Percentiles rank a stretch among this genome's conserved stretches.
Evolutionary conservation across 2,888 invertebrate genomes (phyloP).

Genomic region (Coelinius sp.): DNA sequence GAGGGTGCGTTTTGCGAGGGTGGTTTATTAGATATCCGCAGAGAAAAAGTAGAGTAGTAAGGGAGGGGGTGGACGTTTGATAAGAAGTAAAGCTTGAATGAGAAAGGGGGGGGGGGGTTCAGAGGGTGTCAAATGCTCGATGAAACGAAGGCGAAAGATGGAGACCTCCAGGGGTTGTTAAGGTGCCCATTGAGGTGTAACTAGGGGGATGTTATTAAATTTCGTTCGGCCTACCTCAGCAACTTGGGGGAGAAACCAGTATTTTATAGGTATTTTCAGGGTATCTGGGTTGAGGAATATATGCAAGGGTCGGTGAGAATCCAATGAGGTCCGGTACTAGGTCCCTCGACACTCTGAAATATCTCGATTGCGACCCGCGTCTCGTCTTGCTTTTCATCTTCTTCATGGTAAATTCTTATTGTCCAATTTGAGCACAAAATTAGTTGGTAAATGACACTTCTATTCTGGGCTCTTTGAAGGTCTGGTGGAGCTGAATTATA

Average conservation of each 20-base stretch:
- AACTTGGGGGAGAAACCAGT: slow-evolving; percentile 53
- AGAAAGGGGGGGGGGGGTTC: slow-evolving; percentile 34
- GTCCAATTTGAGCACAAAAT: neutral
- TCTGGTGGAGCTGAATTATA: too few species aligned
- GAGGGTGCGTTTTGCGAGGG: slow-evolving; percentile 59
- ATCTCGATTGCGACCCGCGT: neutral
- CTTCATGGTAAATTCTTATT: neutral
- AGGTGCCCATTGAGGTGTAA: slow-evolving; percentile 71
- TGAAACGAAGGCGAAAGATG: slow-evolving; percentile 32
- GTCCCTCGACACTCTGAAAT: slow-evolving; percentile 18
- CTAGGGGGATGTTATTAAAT: slow-evolving; percentile 72
- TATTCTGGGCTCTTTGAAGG: too few species aligned
- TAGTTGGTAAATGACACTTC: too few species aligned
- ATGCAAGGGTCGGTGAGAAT: slow-evolving; percentile 46
- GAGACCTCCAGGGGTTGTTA: slow-evolving; percentile 66
- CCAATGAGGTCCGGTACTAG: slow-evolving; percentile 49
- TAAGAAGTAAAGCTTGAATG: slow-evolving; percentile 44
- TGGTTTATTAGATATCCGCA: slow-evolving; percentile 68
- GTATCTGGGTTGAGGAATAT: neutral
- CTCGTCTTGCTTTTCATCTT: neutral
- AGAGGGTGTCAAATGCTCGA: slow-evolving; percentile 27
- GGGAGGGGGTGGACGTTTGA: slow-evolving; percentile 50
- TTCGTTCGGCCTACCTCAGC: slow-evolving; percentile 68
- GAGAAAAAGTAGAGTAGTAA: slow-evolving; percentile 47
- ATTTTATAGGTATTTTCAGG: slow-evolving; percentile 63